Evolutionary conservation across 2,888 invertebrate species (phyloP), one percentile per base, ranked within the genome.

Genomic region (Nysson spinosus): DNA sequence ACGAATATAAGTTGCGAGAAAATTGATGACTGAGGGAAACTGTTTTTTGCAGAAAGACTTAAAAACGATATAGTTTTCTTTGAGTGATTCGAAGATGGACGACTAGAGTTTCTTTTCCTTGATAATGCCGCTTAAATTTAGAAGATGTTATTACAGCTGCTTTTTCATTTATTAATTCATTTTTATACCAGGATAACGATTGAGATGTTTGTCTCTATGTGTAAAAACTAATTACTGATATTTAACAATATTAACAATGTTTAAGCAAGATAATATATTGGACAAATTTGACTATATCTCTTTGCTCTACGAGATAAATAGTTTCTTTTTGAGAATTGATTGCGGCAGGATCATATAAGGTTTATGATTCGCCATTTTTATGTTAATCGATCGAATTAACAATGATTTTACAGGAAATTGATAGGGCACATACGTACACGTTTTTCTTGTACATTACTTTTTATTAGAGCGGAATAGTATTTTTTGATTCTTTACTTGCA

Each of bases 211-310:
- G n/a, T n/a, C n/a, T 66, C 47, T 62, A 47, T 42, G 14, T 57
- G 30, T 61, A 65, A 61, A 49, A 24, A 26, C 28, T 51, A 51
- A n/a, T 46, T 40, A 34, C 35, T 43, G 34, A 60, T 35, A 30
- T 20, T 70, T 61, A 55, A 46, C 20, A 43, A 61, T 43, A 60
- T 67, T 54, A 50, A 43, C 35, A n/a, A n/a, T 60, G 52, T 61
- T 64, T 44, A 51, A 11, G 14, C 35, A 42, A 47, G 42, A 51
- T 75, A 49, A 55, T 46, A 40, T 51, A 50, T 56, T 62, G 34
- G 51, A 47, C 5, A 39, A 30, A 44, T 72, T 62, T 47, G 43
- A 43, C n/a, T 22, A 30, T 49, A 50, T 52, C 35, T 61, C 47
- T 57, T 42, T 58, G 39, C 20, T 51, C 42, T 37, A 55, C 22